These are phyloP conservation scores for Chalcosyrphus nemorum DNA, from an alignment of 2,888 invertebrate species.

Conservation along the genomic window DNA sequence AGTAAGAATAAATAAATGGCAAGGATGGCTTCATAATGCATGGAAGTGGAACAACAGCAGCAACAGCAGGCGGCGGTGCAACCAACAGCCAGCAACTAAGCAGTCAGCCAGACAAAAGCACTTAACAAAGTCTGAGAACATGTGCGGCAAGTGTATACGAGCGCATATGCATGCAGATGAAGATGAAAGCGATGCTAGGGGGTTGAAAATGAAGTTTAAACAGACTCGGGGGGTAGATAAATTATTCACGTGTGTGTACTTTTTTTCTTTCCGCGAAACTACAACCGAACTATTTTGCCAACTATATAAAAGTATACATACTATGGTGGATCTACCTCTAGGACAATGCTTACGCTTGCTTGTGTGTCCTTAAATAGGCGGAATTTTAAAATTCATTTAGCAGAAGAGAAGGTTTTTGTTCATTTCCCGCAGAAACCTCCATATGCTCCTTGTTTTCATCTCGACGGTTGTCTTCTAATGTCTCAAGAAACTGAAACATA, in stretches of 20 bases:
- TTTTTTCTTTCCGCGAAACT: slow-evolving; percentile 49
- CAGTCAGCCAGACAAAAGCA: slow-evolving; percentile 69
- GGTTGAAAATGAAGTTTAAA: slow-evolving; percentile 61
- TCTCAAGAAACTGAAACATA: slow-evolving; percentile 13
- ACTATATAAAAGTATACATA: slow-evolving; percentile 13
- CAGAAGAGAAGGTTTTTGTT: slow-evolving; percentile 52
- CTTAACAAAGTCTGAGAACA: slow-evolving; percentile 70
- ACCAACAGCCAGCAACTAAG: slow-evolving; percentile 36
- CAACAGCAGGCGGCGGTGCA: slow-evolving; percentile 8
- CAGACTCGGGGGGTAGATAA: slow-evolving; percentile 58
- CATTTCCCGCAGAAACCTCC: slow-evolving; percentile 25
- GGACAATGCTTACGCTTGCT: slow-evolving; percentile 22
- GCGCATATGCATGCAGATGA: slow-evolving; percentile 27
- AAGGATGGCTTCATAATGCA: slow-evolving; percentile 35
- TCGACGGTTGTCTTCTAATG: slow-evolving; percentile 27
- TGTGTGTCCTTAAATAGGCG: slow-evolving; percentile 56
- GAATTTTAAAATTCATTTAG: slow-evolving; percentile 64
- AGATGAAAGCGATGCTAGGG: slow-evolving; percentile 37
- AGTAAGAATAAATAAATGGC: slow-evolving; percentile 25
- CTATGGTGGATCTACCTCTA: slow-evolving; percentile 9
- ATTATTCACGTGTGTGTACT: slow-evolving; percentile 62
- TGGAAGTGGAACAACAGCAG: slow-evolving; percentile 48
- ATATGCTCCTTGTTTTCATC: slow-evolving; percentile 17
- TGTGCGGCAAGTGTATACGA: slow-evolving; percentile 55
- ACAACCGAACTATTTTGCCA: slow-evolving; percentile 43